These are phyloP conservation scores for Cremastinae sp. DNA, from an alignment of 2,888 invertebrate genomes.

Conservation along the genomic window DNA sequence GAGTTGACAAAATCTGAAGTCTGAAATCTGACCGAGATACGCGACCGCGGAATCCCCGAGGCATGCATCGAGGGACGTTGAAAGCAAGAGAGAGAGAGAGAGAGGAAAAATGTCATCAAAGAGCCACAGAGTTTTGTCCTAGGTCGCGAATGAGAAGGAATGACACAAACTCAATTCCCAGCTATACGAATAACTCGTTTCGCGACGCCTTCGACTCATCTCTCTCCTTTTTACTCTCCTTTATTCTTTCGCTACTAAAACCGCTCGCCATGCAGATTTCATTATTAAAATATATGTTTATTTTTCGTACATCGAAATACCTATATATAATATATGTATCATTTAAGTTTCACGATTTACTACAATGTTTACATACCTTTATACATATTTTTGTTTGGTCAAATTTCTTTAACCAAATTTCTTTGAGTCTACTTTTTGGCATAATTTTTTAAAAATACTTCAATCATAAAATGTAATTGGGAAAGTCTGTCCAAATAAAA, in stretches of 20 bases:
- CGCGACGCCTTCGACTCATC: constrained; percentile 12
- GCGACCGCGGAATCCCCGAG: constrained; percentile 64
- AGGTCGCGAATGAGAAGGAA: constrained; percentile 68
- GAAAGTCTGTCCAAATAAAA: too few species aligned
- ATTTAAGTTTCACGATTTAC: too few species aligned
- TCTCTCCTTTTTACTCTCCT: constrained; percentile 14
- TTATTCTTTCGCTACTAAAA: background rate
- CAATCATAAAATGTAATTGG: too few species aligned
- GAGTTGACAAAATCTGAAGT: constrained; percentile 72
- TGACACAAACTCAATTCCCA: constrained; percentile 50
- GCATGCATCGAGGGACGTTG: constrained; percentile 18
- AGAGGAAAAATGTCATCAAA: constrained; percentile 21
- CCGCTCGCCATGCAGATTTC: too few species aligned
- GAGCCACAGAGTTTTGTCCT: constrained; percentile 72
- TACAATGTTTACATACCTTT: too few species aligned
- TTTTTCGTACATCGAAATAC: too few species aligned
- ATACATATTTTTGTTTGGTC: too few species aligned
- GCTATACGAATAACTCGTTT: constrained; percentile 38
- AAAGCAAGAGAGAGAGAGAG: constrained; percentile 4
- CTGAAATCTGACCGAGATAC: constrained; percentile 75
- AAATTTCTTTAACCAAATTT: too few species aligned
- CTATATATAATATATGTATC: too few species aligned
- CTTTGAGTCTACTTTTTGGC: too few species aligned
- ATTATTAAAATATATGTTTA: too few species aligned
- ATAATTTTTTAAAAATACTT: too few species aligned